Percentiles rank a stretch among this genome's conserved stretches.
Evolutionary conservation across 2,888 invertebrate species (phyloP).

Genomic region (Drosophila tripunctata): DNA sequence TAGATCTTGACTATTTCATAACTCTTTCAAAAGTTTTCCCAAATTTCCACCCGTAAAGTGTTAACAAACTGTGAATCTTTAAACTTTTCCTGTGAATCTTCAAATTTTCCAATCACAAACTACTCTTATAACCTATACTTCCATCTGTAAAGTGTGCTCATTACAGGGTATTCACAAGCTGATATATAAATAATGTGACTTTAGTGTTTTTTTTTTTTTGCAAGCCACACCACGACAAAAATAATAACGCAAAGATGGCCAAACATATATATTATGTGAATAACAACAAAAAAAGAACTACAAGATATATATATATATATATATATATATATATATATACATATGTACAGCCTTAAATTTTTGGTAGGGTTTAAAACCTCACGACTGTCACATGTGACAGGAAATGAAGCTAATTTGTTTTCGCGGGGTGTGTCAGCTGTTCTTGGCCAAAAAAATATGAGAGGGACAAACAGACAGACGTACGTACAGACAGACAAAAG

Average conservation of each 20-base stretch:
- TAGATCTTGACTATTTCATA: no score
- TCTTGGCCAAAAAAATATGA: constrained; percentile 34
- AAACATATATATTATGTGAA: constrained; percentile 26
- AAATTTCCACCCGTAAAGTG: no score
- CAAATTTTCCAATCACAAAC: no score
- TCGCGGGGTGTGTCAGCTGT: constrained; percentile 66
- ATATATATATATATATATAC: no score
- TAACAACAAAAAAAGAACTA: constrained; percentile 19
- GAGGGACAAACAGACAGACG: constrained; percentile 7
- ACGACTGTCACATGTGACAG: constrained; percentile 72
- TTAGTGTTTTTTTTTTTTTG: constrained; percentile 49
- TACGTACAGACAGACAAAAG: not conserved
- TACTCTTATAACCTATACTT: not conserved
- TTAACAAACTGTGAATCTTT: no score
- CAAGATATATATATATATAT: not conserved
- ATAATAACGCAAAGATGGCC: constrained; percentile 9
- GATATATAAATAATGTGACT: constrained; percentile 30
- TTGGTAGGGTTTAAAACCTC: constrained; percentile 65
- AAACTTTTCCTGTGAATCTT: no score
- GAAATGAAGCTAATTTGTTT: constrained; percentile 77
- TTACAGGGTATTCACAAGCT: not conserved
- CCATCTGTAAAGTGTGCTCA: not conserved
- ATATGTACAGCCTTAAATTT: constrained; percentile 22
- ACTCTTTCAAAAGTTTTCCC: no score
- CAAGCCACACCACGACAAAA: constrained; percentile 24